Base-by-base conservation (phyloP, 2,113 vertebrate species). In the Plestiodon gilberti region DNA sequence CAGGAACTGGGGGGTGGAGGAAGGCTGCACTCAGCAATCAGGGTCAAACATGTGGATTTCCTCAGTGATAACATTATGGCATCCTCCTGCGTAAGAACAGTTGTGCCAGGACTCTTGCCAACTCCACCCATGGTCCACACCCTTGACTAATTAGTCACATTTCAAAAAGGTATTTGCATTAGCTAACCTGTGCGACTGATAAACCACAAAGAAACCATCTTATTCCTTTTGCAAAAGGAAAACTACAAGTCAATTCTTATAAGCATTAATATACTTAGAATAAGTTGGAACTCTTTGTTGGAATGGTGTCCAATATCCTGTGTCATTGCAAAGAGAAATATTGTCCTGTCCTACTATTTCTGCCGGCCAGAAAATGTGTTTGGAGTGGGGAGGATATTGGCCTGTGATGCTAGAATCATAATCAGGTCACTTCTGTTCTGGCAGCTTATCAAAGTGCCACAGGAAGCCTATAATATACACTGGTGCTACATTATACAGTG, bases 71-170 rank as follows among this genome's bases (percentile, higher is more conserved):
- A 94, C 92, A 90, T 0, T 64, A 78, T 80, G 89, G 91, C 91
- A 95, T 95, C 92, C 91, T 94, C 92, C 93, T 95, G 90, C 93
- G 91, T 95, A 94, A 95, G 84, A 62, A 71, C 81, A 73, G 89
- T 79, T 0, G 22, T 87, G 90, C 90, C 90, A 81, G 59, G 76
- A 85, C 85, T 89, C 78, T 70, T 81, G 82, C 91, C 22, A 25
- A 80, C 90, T 91, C 92, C 92, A 93, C 90, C 89, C 8, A 0
- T 69, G 76, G 89, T 78, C 91, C 88, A 1, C 78, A 85, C 80
- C 87, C 57, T 22, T 81, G 91, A 92, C 87, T 88, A 89, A 93
- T 88, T 90, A 89, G 77, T 70, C 88, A 87, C 89, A 90, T 91
- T 81, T 74, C 69, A 81, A 78, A 88, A 35, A 88, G 59, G 4